phyloP scores from a whole-genome alignment of 2,888 invertebrate species.

The Eristalinus sepulchralis region DNA sequence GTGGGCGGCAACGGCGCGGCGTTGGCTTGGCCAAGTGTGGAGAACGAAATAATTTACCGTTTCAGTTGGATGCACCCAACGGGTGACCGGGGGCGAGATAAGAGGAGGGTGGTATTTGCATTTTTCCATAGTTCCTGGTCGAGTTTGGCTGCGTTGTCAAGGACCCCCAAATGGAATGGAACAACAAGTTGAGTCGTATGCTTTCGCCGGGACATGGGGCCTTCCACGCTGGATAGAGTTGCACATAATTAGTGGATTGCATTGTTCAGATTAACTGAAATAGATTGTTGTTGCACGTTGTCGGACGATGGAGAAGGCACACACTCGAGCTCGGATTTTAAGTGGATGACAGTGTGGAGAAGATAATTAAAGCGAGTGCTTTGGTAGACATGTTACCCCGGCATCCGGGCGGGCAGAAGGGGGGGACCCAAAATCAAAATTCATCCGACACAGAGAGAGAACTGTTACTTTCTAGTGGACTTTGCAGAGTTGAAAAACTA shows the following conservation, averaged over 20 bases:
- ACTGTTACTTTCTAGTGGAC: background rate
- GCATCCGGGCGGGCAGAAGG: background rate
- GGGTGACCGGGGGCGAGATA: slow-evolving; percentile 30
- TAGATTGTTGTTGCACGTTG: slow-evolving; percentile 43
- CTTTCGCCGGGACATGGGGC: background rate
- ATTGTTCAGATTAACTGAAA: slow-evolving; percentile 64
- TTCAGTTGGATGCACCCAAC: slow-evolving; percentile 53
- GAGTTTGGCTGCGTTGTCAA: slow-evolving; percentile 27
- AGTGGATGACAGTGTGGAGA: background rate
- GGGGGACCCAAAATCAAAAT: background rate
- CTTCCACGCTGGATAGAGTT: slow-evolving; percentile 35
- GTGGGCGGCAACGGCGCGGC: no score
- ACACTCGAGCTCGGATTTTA: slow-evolving; percentile 27
- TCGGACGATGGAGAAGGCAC: background rate
- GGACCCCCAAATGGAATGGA: background rate
- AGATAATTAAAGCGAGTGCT: slow-evolving; percentile 32
- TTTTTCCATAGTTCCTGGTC: slow-evolving; percentile 57
- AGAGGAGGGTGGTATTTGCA: slow-evolving; percentile 60
- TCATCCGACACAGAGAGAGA: background rate
- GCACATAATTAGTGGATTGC: slow-evolving; percentile 68
- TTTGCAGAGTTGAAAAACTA: background rate
- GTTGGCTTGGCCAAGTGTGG: slow-evolving; percentile 51
- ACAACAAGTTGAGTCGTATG: slow-evolving; percentile 50
- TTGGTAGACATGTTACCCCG: background rate
- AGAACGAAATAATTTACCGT: slow-evolving; percentile 67